A percentile compares a stretch with the other conserved stretches of the same genome.
phyloP scores from a whole-genome alignment of 2,797 vertebrate genomes.

The Tamandua tetradactyla region DNA sequence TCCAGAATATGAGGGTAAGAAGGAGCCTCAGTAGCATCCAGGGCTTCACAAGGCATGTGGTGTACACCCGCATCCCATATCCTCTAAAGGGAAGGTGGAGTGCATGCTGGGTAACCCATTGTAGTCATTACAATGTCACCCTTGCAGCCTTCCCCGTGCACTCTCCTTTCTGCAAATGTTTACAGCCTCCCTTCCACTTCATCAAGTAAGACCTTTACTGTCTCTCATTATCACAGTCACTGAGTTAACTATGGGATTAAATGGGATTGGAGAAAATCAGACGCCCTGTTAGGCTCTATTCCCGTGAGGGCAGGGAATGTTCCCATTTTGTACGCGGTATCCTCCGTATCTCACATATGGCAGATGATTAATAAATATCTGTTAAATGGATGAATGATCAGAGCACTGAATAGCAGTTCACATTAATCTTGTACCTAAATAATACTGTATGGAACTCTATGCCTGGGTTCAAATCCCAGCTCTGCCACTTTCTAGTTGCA shows the following conservation, averaged over 20 bases:
- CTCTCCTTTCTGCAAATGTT: not conserved
- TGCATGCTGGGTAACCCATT: not conserved
- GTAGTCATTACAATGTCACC: too few species aligned
- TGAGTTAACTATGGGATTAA: not conserved
- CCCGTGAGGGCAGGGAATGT: not conserved
- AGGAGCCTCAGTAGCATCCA: not conserved
- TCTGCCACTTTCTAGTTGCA: not conserved
- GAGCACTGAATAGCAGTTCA: not conserved
- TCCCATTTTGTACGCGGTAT: not conserved
- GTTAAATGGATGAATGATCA: not conserved
- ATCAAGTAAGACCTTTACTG: not conserved
- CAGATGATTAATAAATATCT: not conserved
- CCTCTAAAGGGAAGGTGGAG: not conserved
- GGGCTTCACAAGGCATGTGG: not conserved
- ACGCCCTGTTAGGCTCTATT: not conserved
- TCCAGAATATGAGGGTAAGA: not conserved
- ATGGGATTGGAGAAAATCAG: not conserved
- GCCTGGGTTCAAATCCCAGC: not conserved
- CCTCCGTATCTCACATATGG: not conserved
- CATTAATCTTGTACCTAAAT: not conserved
- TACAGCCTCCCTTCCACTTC: not conserved
- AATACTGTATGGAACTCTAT: accelerated
- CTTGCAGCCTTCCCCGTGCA: not conserved
- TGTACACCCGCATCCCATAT: not conserved
- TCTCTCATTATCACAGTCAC: not conserved